Percentiles rank a stretch among this genome's conserved stretches.
Conservation (phyloP, 1,140 invertebrate species). For the Vanessa tameamea region DNA sequence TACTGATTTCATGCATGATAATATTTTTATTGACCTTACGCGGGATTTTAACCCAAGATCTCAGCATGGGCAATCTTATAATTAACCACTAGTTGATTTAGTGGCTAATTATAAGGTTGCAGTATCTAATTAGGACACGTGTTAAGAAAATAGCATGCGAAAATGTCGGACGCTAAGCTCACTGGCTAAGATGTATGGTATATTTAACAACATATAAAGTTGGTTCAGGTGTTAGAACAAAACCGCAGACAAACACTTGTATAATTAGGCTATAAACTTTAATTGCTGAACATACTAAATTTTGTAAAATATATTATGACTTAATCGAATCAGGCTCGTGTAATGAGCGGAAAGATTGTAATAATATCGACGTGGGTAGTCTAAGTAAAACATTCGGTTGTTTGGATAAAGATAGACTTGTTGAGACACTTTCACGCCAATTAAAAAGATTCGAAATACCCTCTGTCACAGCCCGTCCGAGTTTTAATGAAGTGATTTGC, state of each 20-base stretch:
- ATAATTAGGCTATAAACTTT: slow-evolving; percentile 52
- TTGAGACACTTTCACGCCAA: slow-evolving; percentile 43
- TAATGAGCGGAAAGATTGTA: slow-evolving; percentile 73
- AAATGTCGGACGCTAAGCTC: not conserved
- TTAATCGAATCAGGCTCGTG: slow-evolving; percentile 64
- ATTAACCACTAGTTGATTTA: too few species aligned
- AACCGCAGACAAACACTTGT: slow-evolving; percentile 12
- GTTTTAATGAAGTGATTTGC: slow-evolving; percentile 34
- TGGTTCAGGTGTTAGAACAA: not conserved
- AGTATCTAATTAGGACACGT: not conserved
- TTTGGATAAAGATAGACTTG: slow-evolving; percentile 31
- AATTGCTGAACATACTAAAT: slow-evolving; percentile 61
- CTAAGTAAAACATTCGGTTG: slow-evolving; percentile 35
- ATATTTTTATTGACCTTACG: too few species aligned
- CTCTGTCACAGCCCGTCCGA: slow-evolving; percentile 18
- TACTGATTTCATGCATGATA: too few species aligned
- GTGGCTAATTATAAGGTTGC: too few species aligned
- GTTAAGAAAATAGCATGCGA: not conserved
- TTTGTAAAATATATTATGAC: slow-evolving; percentile 68
- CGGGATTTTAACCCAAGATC: too few species aligned
- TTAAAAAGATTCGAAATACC: slow-evolving; percentile 43
- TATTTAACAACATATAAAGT: not conserved
- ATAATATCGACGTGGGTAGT: slow-evolving; percentile 64
- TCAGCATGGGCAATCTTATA: too few species aligned
- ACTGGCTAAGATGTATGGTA: not conserved